Evolutionary conservation across 2,797 vertebrate species (phyloP), one percentile per base, ranked within the genome.

Genomic region (Falco biarmicus): DNA sequence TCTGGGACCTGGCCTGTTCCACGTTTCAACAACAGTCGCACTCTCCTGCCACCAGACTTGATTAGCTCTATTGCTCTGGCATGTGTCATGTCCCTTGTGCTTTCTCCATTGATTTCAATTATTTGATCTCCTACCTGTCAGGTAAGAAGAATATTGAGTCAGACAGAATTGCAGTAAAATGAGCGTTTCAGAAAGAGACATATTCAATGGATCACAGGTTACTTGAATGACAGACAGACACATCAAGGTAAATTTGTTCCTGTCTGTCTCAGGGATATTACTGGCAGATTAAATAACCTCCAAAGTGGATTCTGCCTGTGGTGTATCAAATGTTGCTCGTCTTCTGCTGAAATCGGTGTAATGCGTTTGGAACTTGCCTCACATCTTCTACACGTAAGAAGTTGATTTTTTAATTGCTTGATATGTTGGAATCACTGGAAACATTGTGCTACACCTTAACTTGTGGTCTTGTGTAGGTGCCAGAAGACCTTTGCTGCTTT

Each of bases 101-200:
- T 99, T 96, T 99, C 99, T 74, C 99, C 99, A 70, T 99, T 99
- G 97, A 99, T 99, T 98, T 99, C 99, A 90, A 99, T 99, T 98
- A 99, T 99, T 97, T 99, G 99, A 98, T 99, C 99, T 79, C 99
- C 99, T 70, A 99, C 99, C 99, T 99, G 98, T 93, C 96, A 97
- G 87, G 93, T 88, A 95, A 95, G 95, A 90, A 97, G 97, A 94
- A 96, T 82, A 95, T 81, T 43, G 97, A 93, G 82, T 98, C 84
- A 98, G 91, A 85, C 81, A 95, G 82, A 71, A 95, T 39, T 96
- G 91, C 75, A 95, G 84, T 87, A 93, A 96, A 95, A 89, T 45
- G 71, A 92, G 39, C 10, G 10, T 96, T 97, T 97, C 89, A 93
- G 85, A 85, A 86, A 94, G 34, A 96, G 75, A 94, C 91, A 86